Evolutionary conservation across 2,113 vertebrate genomes (phyloP), one percentile per base, ranked within the genome.

Genomic region (Trematocara marginatum): DNA sequence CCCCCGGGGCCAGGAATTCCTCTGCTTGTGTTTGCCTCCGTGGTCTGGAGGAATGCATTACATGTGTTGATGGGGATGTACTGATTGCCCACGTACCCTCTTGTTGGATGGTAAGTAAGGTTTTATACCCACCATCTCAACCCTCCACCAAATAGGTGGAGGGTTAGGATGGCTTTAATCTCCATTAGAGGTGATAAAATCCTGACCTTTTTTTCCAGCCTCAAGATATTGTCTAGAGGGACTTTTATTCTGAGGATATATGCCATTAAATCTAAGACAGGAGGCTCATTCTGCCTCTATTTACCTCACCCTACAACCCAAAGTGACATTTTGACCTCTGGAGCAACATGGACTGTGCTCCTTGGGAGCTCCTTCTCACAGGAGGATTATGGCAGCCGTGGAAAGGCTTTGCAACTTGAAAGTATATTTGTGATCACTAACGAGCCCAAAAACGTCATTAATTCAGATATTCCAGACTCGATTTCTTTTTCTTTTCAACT

Each of bases 391-490:
- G 4, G 79, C 15, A 76, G 76, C 82, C 64, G 80, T 78, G 49
- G 78, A 93, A 92, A 53, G 89, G 91, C 86, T 94, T 95, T 95
- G 54, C 59, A 78, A 93, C 92, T 93, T 95, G 90, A 95, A 96
- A 94, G 93, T 93, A 95, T 94, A 94, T 91, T 95, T 94, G 86
- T 69, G 78, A 86, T 82, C 52, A 23, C 88, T 93, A 94, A 95
- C 93, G 83, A 94, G 81, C 84, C 89, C 59, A 23, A 92, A 93
- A 90, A 81, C 82, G 9, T 86, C 11, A 92, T 91, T 84, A 92
- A 94, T 93, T 86, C 91, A 80, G 85, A 85, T 79, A 89, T 85
- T 45, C 10, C 10, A 31, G 20, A 10, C 51, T 52, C 3, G 7
- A 10, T 49, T 86, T 80, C n/a, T 69, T 83, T 8, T 10, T 7